Base-by-base conservation (phyloP, 2,113 vertebrate species). In the Macrotis lagotis region DNA sequence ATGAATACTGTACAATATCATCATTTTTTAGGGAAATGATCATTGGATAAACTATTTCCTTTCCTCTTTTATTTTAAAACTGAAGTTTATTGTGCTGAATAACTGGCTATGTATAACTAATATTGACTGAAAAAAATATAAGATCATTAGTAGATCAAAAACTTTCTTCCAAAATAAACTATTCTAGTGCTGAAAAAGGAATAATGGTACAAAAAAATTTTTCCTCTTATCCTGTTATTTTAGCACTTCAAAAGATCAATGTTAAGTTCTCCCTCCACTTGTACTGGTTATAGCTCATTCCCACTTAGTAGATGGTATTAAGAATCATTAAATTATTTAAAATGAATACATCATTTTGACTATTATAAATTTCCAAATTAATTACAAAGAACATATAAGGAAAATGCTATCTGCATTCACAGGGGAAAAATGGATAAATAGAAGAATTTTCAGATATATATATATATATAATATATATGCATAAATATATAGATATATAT, bases 21-120 rank as follows among this genome's bases (percentile, higher is more conserved):
- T 44, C 50, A 89, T 51, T 59, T 90, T 91, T 24, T 1, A 93
- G n/a, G 26, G 93, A 95, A 94, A 92, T 50, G 66, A 94, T 91
- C 37, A n/a, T 92, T 51, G 95, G 94, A 93, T 28, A 90, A 59
- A 91, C 26, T 44, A 31, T 44, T 83, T 83, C 16, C 49, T 95
- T 94, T 14, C 16, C 83, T 90, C 74, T 89, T 53, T 94, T 37
- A 50, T 96, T 89, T 93, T 91, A 48, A 94, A 92, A 59, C 14
- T 94, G 25, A 19, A 9, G 16, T 48, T 90, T 14, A 11, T 51
- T 52, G 24, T 59, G 10, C 14, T 88, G n/a, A 50, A 93, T 89
- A 52, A 59, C 51, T 31, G 66, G 51, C 52, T 5, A 31, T 28
- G 1, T 44, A 47, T 31, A 28, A 74, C 88, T 89, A 88, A 93